Evolutionary conservation across 2,797 vertebrate genomes (phyloP).

Genomic region (Manis pentadactyla): DNA sequence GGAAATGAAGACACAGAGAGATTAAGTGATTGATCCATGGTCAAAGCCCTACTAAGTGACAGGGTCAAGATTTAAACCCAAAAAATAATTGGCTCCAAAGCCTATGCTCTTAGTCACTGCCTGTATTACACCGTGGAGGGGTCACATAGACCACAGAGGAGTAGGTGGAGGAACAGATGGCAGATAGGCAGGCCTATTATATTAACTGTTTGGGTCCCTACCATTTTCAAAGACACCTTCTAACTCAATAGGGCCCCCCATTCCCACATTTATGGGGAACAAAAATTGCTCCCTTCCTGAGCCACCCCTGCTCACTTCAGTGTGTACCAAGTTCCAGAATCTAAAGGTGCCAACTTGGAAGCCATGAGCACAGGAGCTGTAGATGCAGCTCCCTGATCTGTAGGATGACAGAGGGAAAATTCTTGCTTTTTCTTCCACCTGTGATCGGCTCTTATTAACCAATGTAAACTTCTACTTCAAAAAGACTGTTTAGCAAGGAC

Average conservation of each 20-base stretch:
- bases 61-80: background rate
- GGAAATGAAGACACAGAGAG: background rate
- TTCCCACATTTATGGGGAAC: background rate
- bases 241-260: background rate
- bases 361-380: background rate
- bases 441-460: background rate
- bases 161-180: background rate
- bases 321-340: background rate
- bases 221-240: background rate
- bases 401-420: background rate
- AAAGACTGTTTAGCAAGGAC: background rate
- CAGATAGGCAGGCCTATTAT: background rate
- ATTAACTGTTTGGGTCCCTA: background rate
- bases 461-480: background rate
- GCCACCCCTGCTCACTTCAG: rapidly evolving
- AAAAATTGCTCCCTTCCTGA: background rate
- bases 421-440: background rate
- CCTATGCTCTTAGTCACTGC: background rate
- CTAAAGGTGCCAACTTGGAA: background rate
- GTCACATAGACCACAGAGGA: background rate
- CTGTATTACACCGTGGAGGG: background rate
- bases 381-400: background rate
- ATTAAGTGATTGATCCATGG: background rate
- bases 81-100: background rate
- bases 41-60: background rate